These are phyloP conservation scores for Thelaira solivaga DNA, from an alignment of 2,888 invertebrate species.

Conservation along the genomic window DNA sequence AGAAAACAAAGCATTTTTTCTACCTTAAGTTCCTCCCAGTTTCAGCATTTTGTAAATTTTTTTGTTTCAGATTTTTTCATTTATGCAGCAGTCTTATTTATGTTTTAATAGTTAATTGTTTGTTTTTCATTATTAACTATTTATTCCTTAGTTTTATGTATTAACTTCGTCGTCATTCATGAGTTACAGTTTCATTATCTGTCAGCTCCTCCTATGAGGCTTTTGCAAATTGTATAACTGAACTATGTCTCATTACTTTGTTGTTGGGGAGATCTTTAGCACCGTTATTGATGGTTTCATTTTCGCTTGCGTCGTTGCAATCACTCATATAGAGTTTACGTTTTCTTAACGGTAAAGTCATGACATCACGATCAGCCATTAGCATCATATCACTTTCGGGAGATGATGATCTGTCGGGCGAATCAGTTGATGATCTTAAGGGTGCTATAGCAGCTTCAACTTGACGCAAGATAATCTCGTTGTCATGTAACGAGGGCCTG, in stretches of 20 bases:
- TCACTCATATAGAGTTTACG: constrained; percentile 86
- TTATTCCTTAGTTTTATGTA: constrained; percentile 26
- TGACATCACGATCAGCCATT: constrained; percentile 79
- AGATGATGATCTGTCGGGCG: constrained; percentile 78
- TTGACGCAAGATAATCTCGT: constrained; percentile 78
- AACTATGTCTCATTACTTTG: constrained; percentile 79
- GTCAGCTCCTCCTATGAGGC: constrained; percentile 78
- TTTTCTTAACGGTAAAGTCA: constrained; percentile 87
- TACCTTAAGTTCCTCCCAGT: constrained; percentile 34
- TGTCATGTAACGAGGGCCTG: constrained; percentile 72
- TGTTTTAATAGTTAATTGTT: constrained; percentile 20
- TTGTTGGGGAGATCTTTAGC: constrained; percentile 64
- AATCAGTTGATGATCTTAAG: constrained; percentile 79
- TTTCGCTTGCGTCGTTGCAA: constrained; percentile 60
- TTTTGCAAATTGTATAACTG: constrained; percentile 92
- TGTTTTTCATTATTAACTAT: constrained; percentile 32
- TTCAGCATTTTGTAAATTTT: constrained; percentile 7
- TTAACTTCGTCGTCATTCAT: constrained; percentile 24
- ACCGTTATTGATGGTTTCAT: constrained; percentile 26
- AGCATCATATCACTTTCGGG: constrained; percentile 79
- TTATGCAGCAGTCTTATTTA: constrained; percentile 59
- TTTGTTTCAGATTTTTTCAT: constrained; percentile 31
- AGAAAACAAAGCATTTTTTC: constrained; percentile 15
- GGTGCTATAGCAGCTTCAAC: constrained; percentile 83
- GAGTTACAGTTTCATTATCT: not conserved